These are phyloP conservation scores for Monarcha castaneiventris DNA, from an alignment of 2,113 vertebrate genomes.

Conservation along the genomic window DNA sequence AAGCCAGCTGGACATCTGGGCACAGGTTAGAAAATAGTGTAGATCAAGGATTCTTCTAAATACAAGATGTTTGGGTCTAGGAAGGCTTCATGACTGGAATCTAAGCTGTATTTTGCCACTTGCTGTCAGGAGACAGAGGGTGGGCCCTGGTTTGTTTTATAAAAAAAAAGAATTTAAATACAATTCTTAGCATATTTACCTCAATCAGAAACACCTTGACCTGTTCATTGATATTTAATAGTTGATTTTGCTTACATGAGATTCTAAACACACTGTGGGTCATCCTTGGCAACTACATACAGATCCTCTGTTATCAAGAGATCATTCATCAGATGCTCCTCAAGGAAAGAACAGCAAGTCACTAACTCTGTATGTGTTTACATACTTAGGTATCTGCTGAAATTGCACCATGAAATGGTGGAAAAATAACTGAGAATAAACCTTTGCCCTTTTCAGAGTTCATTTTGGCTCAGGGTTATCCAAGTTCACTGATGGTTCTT, in stretches of 20 bases:
- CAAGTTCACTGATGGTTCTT: neutral
- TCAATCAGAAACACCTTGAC: neutral
- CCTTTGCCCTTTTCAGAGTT: neutral
- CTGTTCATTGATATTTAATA: neutral
- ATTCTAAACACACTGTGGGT: neutral
- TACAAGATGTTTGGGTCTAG: neutral
- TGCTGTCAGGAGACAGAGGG: neutral
- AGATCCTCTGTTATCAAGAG: neutral
- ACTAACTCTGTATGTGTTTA: neutral
- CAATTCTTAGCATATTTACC: neutral
- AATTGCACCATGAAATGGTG: neutral
- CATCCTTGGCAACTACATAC: neutral
- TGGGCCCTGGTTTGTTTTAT: neutral
- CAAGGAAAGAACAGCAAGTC: neutral
- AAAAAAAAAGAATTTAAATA: neutral
- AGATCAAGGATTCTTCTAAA: neutral
- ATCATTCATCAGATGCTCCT: neutral
- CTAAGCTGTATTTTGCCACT: neutral
- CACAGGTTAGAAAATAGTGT: neutral
- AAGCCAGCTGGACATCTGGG: neutral
- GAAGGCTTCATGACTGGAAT: neutral
- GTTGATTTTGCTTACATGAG: neutral
- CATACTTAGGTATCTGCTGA: neutral
- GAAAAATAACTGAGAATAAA: neutral
- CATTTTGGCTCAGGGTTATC: neutral